Evolutionary conservation across 2,797 vertebrate species (phyloP).

Genomic region (Acanthurus leucopareius): DNA sequence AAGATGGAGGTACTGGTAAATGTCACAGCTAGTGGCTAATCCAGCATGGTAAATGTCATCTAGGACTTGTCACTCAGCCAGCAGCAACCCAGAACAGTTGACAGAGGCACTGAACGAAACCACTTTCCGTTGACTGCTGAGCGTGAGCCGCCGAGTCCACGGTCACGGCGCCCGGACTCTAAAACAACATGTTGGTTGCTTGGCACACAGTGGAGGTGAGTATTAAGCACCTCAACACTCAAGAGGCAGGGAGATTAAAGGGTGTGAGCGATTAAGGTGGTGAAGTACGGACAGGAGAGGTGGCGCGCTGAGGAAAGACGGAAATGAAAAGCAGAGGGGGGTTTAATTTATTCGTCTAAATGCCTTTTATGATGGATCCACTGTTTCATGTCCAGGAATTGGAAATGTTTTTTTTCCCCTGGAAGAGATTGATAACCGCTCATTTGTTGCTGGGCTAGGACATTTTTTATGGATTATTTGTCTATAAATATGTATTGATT

Average conservation of each 20-base stretch:
- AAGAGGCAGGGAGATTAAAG: slow-evolving; percentile 27
- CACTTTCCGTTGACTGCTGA: slow-evolving; percentile 33
- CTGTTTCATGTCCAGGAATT: slow-evolving; percentile 6
- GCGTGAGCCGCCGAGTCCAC: background rate
- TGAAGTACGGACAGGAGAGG: slow-evolving; percentile 14
- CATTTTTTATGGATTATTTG: slow-evolving; percentile 4
- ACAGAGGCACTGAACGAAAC: slow-evolving; percentile 44
- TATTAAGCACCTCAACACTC: slow-evolving; percentile 47
- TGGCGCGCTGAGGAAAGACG: background rate
- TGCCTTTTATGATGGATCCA: slow-evolving; percentile 28
- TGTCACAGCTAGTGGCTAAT: slow-evolving; percentile 76
- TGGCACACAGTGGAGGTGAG: slow-evolving; percentile 11
- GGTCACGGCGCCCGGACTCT: background rate
- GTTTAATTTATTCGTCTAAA: slow-evolving; percentile 20
- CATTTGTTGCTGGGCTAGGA: slow-evolving; percentile 13
- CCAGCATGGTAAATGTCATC: slow-evolving; percentile 77
- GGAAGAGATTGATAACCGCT: slow-evolving; percentile 28
- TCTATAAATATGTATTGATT: slow-evolving; percentile 21
- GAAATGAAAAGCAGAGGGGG: slow-evolving; percentile 15
- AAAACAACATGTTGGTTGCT: slow-evolving; percentile 33
- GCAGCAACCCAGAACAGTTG: slow-evolving; percentile 33
- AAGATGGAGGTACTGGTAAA: slow-evolving; percentile 68
- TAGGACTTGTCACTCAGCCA: slow-evolving; percentile 56
- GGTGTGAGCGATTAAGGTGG: slow-evolving; percentile 26
- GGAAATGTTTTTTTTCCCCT: background rate